Percentiles rank a stretch among this genome's conserved stretches.
Conservation (phyloP, 2,888 invertebrate genomes). For the Scaptomyza cyrtandrae region DNA sequence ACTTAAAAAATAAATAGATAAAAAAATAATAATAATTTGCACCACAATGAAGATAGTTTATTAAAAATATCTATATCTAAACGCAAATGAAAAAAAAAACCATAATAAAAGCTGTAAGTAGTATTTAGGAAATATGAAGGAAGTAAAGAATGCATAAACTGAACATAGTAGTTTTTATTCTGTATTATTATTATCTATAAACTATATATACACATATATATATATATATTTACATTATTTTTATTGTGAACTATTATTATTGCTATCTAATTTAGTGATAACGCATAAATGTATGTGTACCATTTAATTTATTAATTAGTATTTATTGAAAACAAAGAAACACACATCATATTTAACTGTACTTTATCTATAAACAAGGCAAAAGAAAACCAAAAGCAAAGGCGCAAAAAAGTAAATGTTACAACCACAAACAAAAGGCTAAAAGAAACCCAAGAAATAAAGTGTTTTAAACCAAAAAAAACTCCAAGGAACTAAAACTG, state of each 20-base stretch:
- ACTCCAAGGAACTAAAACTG: background rate
- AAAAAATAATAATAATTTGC: conserved; percentile 27
- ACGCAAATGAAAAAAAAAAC: conserved; percentile 12
- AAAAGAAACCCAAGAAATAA: conserved; percentile 78
- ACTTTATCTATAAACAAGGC: conserved; percentile 66
- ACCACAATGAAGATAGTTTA: conserved; percentile 38
- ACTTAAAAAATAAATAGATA: conserved; percentile 25
- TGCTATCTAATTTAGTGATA: conserved; percentile 72
- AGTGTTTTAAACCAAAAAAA: conserved; percentile 81
- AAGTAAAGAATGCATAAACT: conserved; percentile 42
- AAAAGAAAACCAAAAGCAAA: conserved; percentile 57
- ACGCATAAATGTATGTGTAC: conserved; percentile 29
- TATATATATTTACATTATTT: conserved; percentile 26
- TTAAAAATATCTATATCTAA: conserved; percentile 29
- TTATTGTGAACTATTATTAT: conserved; percentile 42
- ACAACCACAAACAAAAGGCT: conserved; percentile 66
- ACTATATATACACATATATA: too few relatives aligned
- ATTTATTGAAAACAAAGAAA: conserved; percentile 66
- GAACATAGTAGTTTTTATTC: conserved; percentile 77
- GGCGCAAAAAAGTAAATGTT: conserved; percentile 61
- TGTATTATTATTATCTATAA: conserved; percentile 37
- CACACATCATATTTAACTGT: conserved; percentile 64
- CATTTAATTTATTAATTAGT: conserved; percentile 81
- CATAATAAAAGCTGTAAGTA: conserved; percentile 55
- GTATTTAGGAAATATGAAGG: conserved; percentile 34